Base-by-base conservation (phyloP, 2,113 vertebrate species). In the Ascaphus truei region DNA sequence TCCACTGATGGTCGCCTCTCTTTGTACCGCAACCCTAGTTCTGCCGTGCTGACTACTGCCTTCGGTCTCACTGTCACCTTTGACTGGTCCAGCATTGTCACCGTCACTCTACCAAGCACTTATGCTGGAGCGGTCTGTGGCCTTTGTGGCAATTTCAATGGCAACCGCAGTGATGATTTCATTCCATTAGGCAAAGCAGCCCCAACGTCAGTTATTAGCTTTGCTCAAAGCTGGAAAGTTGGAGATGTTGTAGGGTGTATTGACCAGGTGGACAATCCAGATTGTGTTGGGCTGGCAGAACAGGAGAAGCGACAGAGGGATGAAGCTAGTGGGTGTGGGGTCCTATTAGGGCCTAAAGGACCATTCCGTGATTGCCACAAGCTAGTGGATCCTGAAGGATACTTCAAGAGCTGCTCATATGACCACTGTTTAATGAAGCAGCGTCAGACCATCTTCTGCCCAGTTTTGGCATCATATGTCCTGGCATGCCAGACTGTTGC, bases 101-200 rank as follows among this genome's bases (percentile, higher is more conserved):
- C 7, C 2, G 81, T 91, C 57, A 66, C 51, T 3, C 1, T 90
- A 4, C 72, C 89, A 1, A 72, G 64, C 29, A 64, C 72, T 1
- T 90, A 87, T 6, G 72, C 72, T 1, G 84, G 82, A 20, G 15
- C 34, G 20, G 83, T 85, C 37, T 85, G 86, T 33, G 88, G 87
- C 5, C 80, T 90, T 3, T 90, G 88, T 68, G 89, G 88, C 29
- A 72, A 83, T 36, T 86, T 86, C 71, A 88, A 90, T 43, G 23
- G 65, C 26, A 9, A 36, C 0, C 71, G 8, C 0, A 4, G 30
- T 2, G 86, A 90, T 27, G 86, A 90, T 15, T 84, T 89, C n/a
- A 60, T 1, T 27, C 81, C 80, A 1, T 81, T 65, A 3, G 29
- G 62, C 7, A 84, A 80, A 0, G 31, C 75, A 3, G 0, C 78